Percentiles rank a stretch among this genome's conserved stretches.
Conservation (phyloP, 2,113 vertebrate genomes). For the Antechinus stuartii region DNA sequence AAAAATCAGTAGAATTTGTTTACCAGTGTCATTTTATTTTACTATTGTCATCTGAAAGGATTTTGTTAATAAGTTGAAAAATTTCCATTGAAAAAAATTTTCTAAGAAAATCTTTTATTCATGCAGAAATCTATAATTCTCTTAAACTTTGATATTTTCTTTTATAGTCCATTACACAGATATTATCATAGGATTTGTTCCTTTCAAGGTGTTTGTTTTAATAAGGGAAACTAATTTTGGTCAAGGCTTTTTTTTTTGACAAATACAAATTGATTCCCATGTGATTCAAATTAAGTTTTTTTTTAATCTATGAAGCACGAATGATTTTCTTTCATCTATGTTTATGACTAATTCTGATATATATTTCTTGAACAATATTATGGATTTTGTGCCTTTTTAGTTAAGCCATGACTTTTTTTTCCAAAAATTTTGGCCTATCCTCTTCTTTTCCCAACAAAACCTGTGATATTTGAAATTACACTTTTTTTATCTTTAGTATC, state of each 20-base stretch:
- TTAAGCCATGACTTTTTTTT: constrained; percentile 63
- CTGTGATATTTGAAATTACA: constrained; percentile 28
- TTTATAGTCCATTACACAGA: constrained; percentile 56
- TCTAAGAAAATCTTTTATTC: constrained; percentile 20
- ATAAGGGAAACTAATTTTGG: constrained; percentile 57
- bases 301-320: constrained; percentile 72
- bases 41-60: constrained; percentile 29
- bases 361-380: constrained; percentile 61
- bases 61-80: constrained; percentile 60
- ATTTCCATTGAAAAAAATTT: constrained; percentile 30
- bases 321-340: constrained; percentile 69
- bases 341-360: constrained; percentile 73
- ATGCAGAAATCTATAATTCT: constrained; percentile 45
- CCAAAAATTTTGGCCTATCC: background rate
- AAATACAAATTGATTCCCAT: constrained; percentile 68
- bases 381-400: constrained; percentile 75
- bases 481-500: constrained; percentile 4
- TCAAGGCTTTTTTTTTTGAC: constrained; percentile 69
- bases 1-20: background rate
- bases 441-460: background rate
- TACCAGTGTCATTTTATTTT: constrained; percentile 15
- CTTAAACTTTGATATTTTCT: constrained; percentile 38
- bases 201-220: constrained; percentile 64
- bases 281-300: constrained; percentile 65
- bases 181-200: constrained; percentile 63